These are phyloP conservation scores for Oceanites oceanicus DNA, from an alignment of 2,113 vertebrate genomes.

Conservation along the genomic window DNA sequence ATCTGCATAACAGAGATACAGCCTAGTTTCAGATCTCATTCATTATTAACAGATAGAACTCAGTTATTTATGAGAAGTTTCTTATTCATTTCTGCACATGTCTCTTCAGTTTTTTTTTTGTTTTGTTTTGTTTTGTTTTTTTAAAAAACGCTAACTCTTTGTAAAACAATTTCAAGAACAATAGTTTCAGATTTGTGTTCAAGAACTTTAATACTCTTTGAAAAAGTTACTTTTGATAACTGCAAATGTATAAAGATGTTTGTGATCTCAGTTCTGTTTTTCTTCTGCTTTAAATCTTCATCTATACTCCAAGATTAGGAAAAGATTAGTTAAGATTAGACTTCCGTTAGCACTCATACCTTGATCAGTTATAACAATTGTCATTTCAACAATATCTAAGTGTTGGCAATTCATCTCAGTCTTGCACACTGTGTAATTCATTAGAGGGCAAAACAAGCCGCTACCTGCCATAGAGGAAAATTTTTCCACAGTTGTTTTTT, in stretches of 20 bases:
- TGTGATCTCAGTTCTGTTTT: background rate
- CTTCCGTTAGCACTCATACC: background rate
- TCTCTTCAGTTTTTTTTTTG: background rate
- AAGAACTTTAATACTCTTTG: background rate
- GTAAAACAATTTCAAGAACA: background rate
- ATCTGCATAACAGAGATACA: slow-evolving; percentile 39
- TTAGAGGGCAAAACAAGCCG: background rate
- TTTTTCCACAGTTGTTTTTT: background rate
- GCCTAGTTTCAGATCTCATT: slow-evolving; percentile 12
- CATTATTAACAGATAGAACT: slow-evolving; percentile 11
- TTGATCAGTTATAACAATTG: background rate
- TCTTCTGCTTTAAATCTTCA: background rate
- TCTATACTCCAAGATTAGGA: background rate
- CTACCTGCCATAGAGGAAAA: background rate
- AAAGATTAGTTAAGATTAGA: background rate
- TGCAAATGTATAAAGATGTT: background rate
- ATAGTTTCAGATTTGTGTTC: background rate
- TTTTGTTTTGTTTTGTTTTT: background rate
- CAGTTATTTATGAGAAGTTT: slow-evolving; percentile 29
- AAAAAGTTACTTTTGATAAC: background rate
- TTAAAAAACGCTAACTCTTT: background rate
- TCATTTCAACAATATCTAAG: background rate
- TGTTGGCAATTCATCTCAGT: background rate
- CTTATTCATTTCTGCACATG: background rate
- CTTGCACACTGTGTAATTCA: background rate